A percentile compares a stretch with the other conserved stretches of the same genome.
These are phyloP conservation scores for Danionella cerebrum DNA, from an alignment of 2,113 vertebrate genomes.

Conservation along the genomic window DNA sequence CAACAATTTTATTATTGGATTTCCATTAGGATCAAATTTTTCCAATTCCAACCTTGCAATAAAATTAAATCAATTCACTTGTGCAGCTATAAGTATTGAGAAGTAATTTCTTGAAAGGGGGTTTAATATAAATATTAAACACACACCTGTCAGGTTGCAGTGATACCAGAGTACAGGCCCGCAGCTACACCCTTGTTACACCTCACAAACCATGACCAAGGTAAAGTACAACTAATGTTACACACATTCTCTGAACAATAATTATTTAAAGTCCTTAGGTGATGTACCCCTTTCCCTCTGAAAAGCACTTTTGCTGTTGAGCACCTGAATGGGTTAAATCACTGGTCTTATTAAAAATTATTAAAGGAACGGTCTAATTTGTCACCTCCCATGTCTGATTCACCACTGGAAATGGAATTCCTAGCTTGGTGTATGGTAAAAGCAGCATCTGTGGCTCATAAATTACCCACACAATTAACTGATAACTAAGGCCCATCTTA, in stretches of 20 bases:
- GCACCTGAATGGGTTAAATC: background rate
- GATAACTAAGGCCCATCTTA: background rate
- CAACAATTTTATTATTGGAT: background rate
- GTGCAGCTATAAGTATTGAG: too few species aligned
- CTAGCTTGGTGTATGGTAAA: background rate
- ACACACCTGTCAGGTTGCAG: constrained; percentile 12
- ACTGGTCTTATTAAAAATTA: background rate
- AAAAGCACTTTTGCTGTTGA: background rate
- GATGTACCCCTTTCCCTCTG: too few species aligned
- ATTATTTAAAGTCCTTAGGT: background rate
- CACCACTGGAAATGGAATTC: background rate
- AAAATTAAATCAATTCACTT: background rate
- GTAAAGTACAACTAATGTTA: background rate
- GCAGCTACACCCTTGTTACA: background rate
- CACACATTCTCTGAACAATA: background rate
- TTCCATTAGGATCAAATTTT: too few species aligned
- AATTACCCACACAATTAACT: background rate
- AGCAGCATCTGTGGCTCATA: background rate
- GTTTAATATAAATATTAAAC: too few species aligned
- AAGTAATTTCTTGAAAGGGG: too few species aligned
- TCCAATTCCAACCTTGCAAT: background rate
- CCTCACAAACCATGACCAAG: background rate
- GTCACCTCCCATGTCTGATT: too few species aligned
- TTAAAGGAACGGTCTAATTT: background rate
- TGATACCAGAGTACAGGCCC: background rate